Conservation (phyloP, 2,797 vertebrate genomes). For the Eupleurogrammus muticus region DNA sequence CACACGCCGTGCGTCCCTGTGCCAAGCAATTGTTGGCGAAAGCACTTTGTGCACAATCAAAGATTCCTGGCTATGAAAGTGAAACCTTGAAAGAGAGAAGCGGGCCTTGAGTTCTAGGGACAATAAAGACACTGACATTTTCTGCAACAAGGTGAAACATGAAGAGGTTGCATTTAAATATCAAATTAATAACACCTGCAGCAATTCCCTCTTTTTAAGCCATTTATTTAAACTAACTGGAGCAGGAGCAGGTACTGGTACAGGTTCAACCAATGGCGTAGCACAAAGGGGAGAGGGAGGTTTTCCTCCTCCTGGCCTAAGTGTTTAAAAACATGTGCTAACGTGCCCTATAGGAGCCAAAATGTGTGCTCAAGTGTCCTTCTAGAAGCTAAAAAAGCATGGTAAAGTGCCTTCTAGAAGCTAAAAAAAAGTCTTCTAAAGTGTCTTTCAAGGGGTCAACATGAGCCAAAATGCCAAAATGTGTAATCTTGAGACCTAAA, state of each 20-base stretch:
- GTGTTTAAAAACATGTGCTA: too few relatives aligned
- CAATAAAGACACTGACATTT: constrained; percentile 44
- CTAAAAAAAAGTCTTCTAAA: too few relatives aligned
- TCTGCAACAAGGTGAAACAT: constrained; percentile 47
- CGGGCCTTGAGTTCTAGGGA: constrained; percentile 55
- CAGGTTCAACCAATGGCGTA: too few relatives aligned
- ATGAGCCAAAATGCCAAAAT: too few relatives aligned
- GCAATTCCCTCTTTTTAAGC: constrained; percentile 43
- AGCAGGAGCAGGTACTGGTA: constrained; percentile 1
- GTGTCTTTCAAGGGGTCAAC: too few relatives aligned
- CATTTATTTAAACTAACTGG: constrained; percentile 39
- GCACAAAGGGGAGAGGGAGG: too few relatives aligned
- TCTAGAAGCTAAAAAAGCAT: too few relatives aligned
- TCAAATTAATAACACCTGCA: constrained; percentile 62
- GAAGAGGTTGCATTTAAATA: constrained; percentile 59
- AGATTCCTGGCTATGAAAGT: constrained; percentile 61
- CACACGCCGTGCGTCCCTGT: constrained; percentile 52
- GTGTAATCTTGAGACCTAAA: too few relatives aligned
- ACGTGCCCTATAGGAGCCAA: too few relatives aligned
- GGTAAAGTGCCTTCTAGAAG: too few relatives aligned
- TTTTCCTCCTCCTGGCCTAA: too few relatives aligned
- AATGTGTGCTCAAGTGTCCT: too few relatives aligned
- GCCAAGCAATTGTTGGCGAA: constrained; percentile 57
- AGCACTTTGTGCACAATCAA: constrained; percentile 69
- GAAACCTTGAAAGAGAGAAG: constrained; percentile 57